These are phyloP conservation scores for Oryzaephilus surinamensis DNA, from an alignment of 1,140 invertebrate genomes.

Conservation along the genomic window DNA sequence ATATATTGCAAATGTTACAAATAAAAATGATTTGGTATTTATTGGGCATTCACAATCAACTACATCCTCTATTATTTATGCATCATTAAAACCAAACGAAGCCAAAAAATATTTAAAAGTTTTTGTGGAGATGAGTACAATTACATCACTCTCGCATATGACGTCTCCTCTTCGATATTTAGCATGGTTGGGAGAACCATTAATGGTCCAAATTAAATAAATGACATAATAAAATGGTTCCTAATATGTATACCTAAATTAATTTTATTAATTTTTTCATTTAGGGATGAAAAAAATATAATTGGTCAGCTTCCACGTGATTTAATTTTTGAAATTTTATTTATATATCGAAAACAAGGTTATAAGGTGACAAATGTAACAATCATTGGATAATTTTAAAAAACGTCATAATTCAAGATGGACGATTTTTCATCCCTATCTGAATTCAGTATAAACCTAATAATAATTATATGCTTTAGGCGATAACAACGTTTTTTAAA, in stretches of 20 bases:
- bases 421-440: no score
- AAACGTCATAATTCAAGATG: no score
- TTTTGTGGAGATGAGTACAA: neutral
- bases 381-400: no score
- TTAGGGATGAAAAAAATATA: no score
- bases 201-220: no score
- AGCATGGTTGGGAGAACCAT: neutral
- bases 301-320: no score
- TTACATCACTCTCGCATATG: neutral
- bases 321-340: no score
- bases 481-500: neutral
- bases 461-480: no score
- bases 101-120: conserved; percentile 1
- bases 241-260: neutral
- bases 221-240: neutral
- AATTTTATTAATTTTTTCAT: no score
- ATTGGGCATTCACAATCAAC: neutral
- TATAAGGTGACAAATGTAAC: no score
- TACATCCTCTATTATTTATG: conserved; percentile 3
- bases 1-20: neutral
- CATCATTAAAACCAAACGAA: neutral
- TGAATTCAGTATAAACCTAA: no score
- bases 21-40: neutral
- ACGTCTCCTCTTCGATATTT: conserved; percentile 1
- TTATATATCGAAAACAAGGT: no score